Percentiles rank a stretch among this genome's conserved stretches.
phyloP scores from a whole-genome alignment of 2,113 vertebrate species.

The Bucco capensis region DNA sequence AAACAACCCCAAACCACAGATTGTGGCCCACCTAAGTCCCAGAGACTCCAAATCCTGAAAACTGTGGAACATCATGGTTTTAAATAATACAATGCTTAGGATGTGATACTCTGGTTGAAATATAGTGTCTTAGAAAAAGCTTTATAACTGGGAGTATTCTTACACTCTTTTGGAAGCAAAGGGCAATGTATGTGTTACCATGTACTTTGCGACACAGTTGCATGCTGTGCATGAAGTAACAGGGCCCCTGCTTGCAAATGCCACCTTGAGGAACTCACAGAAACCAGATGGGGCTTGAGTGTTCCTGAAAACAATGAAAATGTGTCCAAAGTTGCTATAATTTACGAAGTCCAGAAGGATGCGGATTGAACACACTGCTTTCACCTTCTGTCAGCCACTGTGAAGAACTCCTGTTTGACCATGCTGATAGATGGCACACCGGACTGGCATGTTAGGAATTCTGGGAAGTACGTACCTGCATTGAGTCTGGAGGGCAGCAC shows the following conservation, averaged over 20 bases:
- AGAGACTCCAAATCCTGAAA: background rate
- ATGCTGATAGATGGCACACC: background rate
- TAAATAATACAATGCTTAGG: background rate
- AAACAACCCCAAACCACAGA: background rate
- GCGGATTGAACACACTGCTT: background rate
- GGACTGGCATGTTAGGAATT: background rate
- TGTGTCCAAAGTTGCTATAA: background rate
- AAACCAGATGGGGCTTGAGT: background rate
- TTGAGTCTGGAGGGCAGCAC: background rate
- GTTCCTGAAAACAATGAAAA: background rate
- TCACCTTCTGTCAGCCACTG: background rate
- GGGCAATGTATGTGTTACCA: background rate
- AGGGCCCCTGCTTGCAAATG: background rate
- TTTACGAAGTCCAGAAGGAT: background rate
- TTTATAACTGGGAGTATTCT: background rate
- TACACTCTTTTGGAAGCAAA: background rate
- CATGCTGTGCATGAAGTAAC: background rate
- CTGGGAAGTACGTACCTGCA: background rate
- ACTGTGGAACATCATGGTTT: background rate
- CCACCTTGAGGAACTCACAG: background rate
- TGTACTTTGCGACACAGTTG: background rate
- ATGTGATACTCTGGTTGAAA: background rate
- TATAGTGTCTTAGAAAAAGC: background rate
- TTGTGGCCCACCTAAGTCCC: background rate
- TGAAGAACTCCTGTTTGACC: background rate